phyloP scores from a whole-genome alignment of 2,888 invertebrate species.

The Brachypterus glaber region DNA sequence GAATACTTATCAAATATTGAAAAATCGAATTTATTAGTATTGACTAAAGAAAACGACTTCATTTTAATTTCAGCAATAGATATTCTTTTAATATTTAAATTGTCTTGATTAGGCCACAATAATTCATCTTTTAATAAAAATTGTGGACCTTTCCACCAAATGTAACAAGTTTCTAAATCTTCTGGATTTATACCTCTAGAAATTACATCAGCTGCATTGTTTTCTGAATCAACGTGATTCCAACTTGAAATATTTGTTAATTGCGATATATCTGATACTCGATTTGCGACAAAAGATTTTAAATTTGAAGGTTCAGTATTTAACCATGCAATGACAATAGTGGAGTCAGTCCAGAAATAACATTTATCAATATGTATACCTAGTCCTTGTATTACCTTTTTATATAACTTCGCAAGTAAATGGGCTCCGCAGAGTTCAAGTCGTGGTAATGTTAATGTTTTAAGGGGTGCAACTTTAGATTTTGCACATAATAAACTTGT shows the following conservation, averaged over 20 bases:
- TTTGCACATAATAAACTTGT: slow-evolving; percentile 12
- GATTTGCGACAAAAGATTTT: slow-evolving; percentile 3
- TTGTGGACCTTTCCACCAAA: slow-evolving; percentile 6
- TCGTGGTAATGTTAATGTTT: slow-evolving; percentile 10
- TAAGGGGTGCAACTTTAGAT: slow-evolving; percentile 13
- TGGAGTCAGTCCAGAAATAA: slow-evolving; percentile 13
- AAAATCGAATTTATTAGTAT: not conserved
- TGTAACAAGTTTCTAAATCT: slow-evolving; percentile 2
- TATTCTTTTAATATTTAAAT: not conserved
- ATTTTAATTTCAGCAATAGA: not conserved
- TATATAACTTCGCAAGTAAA: slow-evolving; percentile 6
- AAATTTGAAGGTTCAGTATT: not conserved
- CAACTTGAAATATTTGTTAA: slow-evolving; percentile 5
- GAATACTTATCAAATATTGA: slow-evolving; percentile 2
- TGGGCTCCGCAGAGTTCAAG: slow-evolving; percentile 11
- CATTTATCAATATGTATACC: slow-evolving; percentile 3
- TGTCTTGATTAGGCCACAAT: no score
- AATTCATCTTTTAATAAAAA: no score
- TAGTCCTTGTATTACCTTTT: slow-evolving; percentile 3
- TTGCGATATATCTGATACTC: slow-evolving; percentile 2
- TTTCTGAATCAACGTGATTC: slow-evolving; percentile 1
- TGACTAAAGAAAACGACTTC: not conserved
- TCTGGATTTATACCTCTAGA: slow-evolving; percentile 2
- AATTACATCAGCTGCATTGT: slow-evolving; percentile 9
- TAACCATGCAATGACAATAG: slow-evolving; percentile 8